Base-by-base conservation (phyloP, 2,113 vertebrate species). In the Nettapus auritus region DNA sequence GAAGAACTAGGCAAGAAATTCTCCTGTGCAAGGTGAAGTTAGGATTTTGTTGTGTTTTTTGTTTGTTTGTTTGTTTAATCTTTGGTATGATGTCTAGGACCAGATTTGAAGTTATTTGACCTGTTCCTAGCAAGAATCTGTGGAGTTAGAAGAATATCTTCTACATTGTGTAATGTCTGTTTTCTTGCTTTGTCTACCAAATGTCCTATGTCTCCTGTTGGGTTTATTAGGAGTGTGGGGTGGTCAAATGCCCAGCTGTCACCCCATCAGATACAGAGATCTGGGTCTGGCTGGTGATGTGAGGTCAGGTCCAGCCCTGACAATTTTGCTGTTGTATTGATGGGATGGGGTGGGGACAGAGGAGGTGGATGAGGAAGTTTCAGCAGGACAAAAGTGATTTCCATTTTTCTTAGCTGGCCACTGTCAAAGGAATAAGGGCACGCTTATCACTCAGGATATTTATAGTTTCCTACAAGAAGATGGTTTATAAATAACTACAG, bases 401-500 rank as follows among this genome's bases (percentile, higher is more conserved):
- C 68, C 88, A 48, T 80, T 88, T 93, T 90, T 63, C 64, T 75
- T 77, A 67, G 36, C 34, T 92, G 63, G 34, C 40, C 8, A n/a
- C 42, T 66, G 64, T 29, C 46, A 31, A 22, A 82, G 84, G 62
- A 91, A 56, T 60, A 60, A 93, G n/a, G 25, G 10, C 56, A 19
- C 1, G 20, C 64, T 92, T 97, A 86, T 92, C 52, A 0, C 68
- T 63, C 33, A 64, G 60, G 52, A 33, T 96, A 93, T 95, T 97
- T 94, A 95, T 94, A 96, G 8, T 68, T 94, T 93, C 83, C 69
- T 71, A 73, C 69, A 90, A 73, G 76, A 90, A 71, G 42, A 12
- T 31, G n/a, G 46, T 86, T 63, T 96, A 90, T 93, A 94, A 96
- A 96, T 95, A 95, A 81, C 76, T 68, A 25, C 36, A 29, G 38